A percentile compares a stretch with the other conserved stretches of the same genome.
Evolutionary conservation across 2,797 vertebrate species (phyloP).

Genomic region (Amblyraja radiata): DNA sequence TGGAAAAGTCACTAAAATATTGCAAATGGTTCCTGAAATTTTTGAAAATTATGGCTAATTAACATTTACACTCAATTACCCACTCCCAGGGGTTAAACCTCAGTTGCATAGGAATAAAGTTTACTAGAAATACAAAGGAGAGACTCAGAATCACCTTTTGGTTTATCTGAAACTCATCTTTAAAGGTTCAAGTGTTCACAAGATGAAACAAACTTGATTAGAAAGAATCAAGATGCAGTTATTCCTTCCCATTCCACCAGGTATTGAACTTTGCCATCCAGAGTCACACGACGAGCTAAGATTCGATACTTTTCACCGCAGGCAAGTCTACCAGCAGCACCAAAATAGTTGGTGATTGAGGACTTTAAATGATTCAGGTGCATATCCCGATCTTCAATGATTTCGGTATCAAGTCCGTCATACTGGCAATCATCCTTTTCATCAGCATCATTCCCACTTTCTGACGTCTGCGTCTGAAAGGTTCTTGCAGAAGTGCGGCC

Average conservation of each 20-base stretch:
- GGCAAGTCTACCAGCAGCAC: slow-evolving; percentile 90
- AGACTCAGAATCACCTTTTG: slow-evolving; percentile 65
- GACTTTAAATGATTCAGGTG: slow-evolving; percentile 92
- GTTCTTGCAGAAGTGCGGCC: slow-evolving; percentile 80
- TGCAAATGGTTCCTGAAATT: slow-evolving; percentile 70
- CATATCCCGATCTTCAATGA: slow-evolving; percentile 83
- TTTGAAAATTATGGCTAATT: slow-evolving; percentile 59
- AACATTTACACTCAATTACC: slow-evolving; percentile 56
- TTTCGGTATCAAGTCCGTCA: slow-evolving; percentile 80
- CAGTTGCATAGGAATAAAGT: slow-evolving; percentile 82
- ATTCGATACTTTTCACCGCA: slow-evolving; percentile 94
- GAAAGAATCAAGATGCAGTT: slow-evolving; percentile 83
- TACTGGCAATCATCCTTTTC: slow-evolving; percentile 68
- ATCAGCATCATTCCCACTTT: slow-evolving; percentile 71
- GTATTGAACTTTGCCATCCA: slow-evolving; percentile 96
- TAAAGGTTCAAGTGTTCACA: slow-evolving; percentile 67
- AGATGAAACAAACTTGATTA: slow-evolving; percentile 67
- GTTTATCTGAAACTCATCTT: slow-evolving; percentile 68
- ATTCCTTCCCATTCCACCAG: slow-evolving; percentile 98
- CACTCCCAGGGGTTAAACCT: slow-evolving; percentile 54
- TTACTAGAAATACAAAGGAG: slow-evolving; percentile 49
- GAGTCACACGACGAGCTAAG: slow-evolving; percentile 84
- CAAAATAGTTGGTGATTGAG: slow-evolving; percentile 96
- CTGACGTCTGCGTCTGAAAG: slow-evolving; percentile 77
- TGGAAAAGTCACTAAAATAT: slow-evolving; percentile 70